phyloP scores from a whole-genome alignment of 1,140 invertebrate genomes.

The Himalopsyche phryganea region DNA sequence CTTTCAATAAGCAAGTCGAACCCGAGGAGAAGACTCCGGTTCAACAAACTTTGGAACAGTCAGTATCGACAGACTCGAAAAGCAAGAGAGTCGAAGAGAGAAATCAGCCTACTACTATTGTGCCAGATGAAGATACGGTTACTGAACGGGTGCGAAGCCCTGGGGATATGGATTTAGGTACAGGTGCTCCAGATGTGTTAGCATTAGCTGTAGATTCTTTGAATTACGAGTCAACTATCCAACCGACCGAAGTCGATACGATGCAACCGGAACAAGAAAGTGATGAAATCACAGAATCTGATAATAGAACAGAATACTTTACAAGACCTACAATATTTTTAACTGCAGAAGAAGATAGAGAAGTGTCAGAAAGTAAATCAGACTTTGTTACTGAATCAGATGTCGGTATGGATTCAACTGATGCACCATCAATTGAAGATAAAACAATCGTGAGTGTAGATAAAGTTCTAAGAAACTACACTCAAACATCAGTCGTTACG shows the following conservation, averaged over 20 bases:
- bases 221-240: conserved; percentile 13
- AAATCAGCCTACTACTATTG: too few relatives aligned
- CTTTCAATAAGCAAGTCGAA: conserved; percentile 9
- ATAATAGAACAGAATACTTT: conserved; percentile 11
- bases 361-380: not conserved
- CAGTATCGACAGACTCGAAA: not conserved
- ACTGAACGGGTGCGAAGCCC: conserved; percentile 4
- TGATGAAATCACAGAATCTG: conserved; percentile 6
- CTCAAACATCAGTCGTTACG: not conserved
- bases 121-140: conserved; percentile 6
- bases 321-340: conserved; percentile 1
- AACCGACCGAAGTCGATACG: not conserved
- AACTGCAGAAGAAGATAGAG: conserved; percentile 5
- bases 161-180: conserved; percentile 23
- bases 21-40: conserved; percentile 6
- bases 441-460: not conserved
- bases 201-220: conserved; percentile 4
- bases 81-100: not conserved
- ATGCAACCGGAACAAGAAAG: not conserved
- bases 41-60: conserved; percentile 1
- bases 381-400: not conserved
- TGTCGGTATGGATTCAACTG: not conserved
- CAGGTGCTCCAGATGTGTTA: conserved; percentile 19
- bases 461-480: not conserved
- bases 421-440: not conserved